These are phyloP conservation scores for Radopholus similis DNA, from an alignment of 1,140 invertebrate species.

Conservation along the genomic window DNA sequence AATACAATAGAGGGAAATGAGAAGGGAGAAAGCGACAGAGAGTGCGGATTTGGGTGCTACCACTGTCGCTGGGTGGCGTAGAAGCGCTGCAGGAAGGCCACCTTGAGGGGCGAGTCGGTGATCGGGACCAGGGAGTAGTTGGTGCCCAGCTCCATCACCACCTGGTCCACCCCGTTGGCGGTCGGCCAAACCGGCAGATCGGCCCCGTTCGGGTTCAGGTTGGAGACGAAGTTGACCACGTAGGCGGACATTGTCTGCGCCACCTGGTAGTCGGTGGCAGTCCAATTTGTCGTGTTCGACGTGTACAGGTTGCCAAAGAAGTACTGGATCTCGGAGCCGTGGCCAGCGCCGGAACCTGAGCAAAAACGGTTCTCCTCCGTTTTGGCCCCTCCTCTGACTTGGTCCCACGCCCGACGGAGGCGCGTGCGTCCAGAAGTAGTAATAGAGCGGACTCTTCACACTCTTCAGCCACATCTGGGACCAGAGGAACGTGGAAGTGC, in stretches of 20 bases:
- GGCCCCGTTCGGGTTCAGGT: neutral
- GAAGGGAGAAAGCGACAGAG: no score
- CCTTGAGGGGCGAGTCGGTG: neutral
- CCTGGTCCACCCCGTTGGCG: neutral
- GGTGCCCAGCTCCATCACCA: conserved; percentile 2
- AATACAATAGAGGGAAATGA: no score
- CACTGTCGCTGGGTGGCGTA: no score
- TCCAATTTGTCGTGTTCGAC: neutral
- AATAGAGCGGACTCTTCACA: neutral
- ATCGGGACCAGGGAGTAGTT: neutral
- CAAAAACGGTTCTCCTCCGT: no score
- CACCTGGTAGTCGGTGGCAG: neutral
- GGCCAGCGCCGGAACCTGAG: neutral
- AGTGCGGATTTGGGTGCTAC: no score
- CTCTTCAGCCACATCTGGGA: neutral
- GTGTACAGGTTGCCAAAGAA: neutral
- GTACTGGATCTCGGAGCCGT: neutral
- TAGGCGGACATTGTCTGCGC: neutral
- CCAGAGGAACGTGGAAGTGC: neutral
- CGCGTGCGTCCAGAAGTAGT: neutral
- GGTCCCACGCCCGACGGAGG: no score
- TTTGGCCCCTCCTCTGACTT: no score
- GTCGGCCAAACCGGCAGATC: neutral
- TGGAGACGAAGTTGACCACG: neutral
- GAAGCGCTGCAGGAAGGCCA: neutral